Evolutionary conservation across 2,797 vertebrate genomes (phyloP).

Genomic region (Cuniculus paca): DNA sequence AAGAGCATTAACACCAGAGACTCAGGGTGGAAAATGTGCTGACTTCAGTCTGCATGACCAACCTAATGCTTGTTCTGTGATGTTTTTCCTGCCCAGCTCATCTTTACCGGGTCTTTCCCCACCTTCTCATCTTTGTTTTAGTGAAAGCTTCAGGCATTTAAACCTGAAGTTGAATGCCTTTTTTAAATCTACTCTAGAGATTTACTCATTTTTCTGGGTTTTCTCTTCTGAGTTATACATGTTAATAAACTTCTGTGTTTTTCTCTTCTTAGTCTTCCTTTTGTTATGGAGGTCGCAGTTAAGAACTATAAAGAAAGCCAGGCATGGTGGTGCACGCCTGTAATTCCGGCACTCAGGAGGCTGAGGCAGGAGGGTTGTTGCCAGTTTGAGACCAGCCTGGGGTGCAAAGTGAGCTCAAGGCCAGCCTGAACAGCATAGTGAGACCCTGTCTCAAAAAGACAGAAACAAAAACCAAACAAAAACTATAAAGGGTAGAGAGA

Average conservation of each 20-base stretch:
- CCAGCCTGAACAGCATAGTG: too few relatives aligned
- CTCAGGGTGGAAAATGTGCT: too few relatives aligned
- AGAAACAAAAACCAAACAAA: too few relatives aligned
- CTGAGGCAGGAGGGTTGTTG: too few relatives aligned
- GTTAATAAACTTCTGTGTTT: not conserved
- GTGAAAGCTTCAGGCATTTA: not conserved
- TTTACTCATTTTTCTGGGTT: not conserved
- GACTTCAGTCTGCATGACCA: not conserved
- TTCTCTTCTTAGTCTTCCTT: not conserved
- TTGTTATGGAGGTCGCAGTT: not conserved
- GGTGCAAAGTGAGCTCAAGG: too few relatives aligned
- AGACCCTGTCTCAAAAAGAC: too few relatives aligned
- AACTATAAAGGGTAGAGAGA: not conserved
- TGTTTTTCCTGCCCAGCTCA: not conserved
- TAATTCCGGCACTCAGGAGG: too few relatives aligned
- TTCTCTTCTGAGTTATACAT: not conserved
- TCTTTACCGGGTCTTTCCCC: not conserved
- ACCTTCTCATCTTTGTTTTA: not conserved
- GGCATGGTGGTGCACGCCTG: too few relatives aligned
- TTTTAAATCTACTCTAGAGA: not conserved
- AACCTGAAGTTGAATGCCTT: not conserved
- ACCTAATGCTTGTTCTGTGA: not conserved
- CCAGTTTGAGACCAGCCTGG: too few relatives aligned
- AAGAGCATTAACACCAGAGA: not conserved
- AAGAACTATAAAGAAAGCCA: not conserved